Evolutionary conservation across 2,888 invertebrate species (phyloP), one percentile per base, ranked within the genome.

Genomic region (Drosophila infuscata): DNA sequence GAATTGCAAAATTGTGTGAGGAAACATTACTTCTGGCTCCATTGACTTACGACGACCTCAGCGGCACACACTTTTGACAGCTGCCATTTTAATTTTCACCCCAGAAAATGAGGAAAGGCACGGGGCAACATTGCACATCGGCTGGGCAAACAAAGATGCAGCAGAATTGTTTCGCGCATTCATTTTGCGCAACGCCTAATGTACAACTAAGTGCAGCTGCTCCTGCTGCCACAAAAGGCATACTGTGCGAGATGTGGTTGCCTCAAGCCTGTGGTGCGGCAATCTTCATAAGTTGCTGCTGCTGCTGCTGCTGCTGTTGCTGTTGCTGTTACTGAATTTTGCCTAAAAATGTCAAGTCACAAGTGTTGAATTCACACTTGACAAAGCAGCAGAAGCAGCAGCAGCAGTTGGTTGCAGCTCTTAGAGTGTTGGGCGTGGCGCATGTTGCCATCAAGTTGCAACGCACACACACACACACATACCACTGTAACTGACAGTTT

Each of bases 341-440:
- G 85, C 82, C 89, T 79, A 87, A 89, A 89, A 89, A 85, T 87
- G 88, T 89, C 88, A 89, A 86, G 83, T 85, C 85, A 85, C 82
- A 88, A 88, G 88, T 88, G 88, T 88, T 89, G 85, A 87, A 87
- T 89, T 89, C 89, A 80, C 87, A 87, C 87, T 88, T 87, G 89
- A 84, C 89, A 87, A 83, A 85, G 78, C 88, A 77, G 76, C 68
- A 61, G 68, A 67, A 62, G 75, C 63, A 62, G 64, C 83, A 74
- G 79, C 69, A 36, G 58, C 65, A 64, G 68, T 53, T 69, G 69
- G 48, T 46, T 46, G 46, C 46, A 46, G 69, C 46, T 56, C 29
- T 33, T 15, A 30, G 72, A 61, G 74, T 72, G 58, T 33, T 62
- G 70, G 72, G 70, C 59, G 64, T 72, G 70, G 76, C 54, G 64